Conservation (phyloP, 2,797 vertebrate genomes). For the Balearica regulorum region DNA sequence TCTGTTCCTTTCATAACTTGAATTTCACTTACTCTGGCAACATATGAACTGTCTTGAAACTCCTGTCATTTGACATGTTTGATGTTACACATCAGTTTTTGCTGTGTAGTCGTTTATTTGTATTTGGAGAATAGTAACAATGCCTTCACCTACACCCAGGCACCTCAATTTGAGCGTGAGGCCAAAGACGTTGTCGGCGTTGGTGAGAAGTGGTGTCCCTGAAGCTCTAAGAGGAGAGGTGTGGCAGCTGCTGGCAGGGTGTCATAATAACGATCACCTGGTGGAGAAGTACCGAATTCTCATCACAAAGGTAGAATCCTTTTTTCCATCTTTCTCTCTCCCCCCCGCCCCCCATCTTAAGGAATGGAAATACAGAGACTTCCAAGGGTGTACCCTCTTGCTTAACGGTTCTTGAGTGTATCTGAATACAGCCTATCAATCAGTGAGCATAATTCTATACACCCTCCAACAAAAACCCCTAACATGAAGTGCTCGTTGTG, state of each 20-base stretch:
- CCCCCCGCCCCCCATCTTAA: accelerated
- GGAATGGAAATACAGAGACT: background rate
- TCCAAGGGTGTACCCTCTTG: accelerated
- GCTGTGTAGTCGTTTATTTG: accelerated
- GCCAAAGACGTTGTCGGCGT: slow-evolving; percentile 85
- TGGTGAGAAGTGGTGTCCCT: slow-evolving; percentile 94
- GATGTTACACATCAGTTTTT: background rate
- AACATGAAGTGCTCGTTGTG: background rate
- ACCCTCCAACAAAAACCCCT: background rate
- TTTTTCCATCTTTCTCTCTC: background rate
- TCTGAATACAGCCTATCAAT: accelerated
- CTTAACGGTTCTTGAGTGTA: background rate
- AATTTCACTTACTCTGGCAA: background rate
- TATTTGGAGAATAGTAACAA: background rate
- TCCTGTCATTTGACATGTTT: background rate
- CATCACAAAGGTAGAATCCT: slow-evolving; percentile 89
- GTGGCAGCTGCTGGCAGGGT: slow-evolving; percentile 97
- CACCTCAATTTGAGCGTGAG: slow-evolving; percentile 94
- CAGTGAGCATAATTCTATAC: background rate
- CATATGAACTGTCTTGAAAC: background rate
- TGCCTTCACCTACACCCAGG: slow-evolving; percentile 71
- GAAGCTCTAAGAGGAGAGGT: slow-evolving; percentile 97
- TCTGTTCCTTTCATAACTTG: background rate
- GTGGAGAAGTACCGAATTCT: slow-evolving; percentile 98
- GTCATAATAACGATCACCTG: slow-evolving; percentile 95